phyloP scores from a whole-genome alignment of 1,140 invertebrate genomes.

The Drosophila takahashii region DNA sequence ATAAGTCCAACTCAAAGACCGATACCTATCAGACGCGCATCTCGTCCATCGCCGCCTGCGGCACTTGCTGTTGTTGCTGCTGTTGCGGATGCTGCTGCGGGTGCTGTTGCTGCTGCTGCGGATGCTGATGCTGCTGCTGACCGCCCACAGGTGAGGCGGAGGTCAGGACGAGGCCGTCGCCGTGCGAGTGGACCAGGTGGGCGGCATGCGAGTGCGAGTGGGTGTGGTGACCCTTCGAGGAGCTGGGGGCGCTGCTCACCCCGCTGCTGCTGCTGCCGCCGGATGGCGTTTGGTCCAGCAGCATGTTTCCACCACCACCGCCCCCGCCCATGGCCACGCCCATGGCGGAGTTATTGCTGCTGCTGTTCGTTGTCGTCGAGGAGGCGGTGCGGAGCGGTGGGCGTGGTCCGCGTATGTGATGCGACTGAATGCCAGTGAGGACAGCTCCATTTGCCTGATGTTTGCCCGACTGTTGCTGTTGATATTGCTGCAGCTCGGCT shows the following conservation, averaged over 20 bases:
- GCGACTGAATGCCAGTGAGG: constrained; percentile 68
- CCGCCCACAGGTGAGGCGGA: constrained; percentile 35
- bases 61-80: constrained; percentile 87
- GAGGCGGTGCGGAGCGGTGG: constrained; percentile 83
- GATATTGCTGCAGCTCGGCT: constrained; percentile 79
- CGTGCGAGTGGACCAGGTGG: constrained; percentile 73
- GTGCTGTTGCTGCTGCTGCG: constrained; percentile 85
- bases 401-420: constrained; percentile 81
- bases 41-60: constrained; percentile 91
- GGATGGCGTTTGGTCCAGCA: constrained; percentile 83
- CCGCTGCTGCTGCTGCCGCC: constrained; percentile 86
- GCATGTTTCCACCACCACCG: constrained; percentile 54
- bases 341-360: constrained; percentile 80
- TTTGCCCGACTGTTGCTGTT: constrained; percentile 68
- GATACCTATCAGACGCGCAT: constrained; percentile 93
- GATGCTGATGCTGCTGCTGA: constrained; percentile 53
- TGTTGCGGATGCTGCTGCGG: constrained; percentile 83
- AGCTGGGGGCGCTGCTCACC: constrained; percentile 85
- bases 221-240: constrained; percentile 85
- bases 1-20: constrained; percentile 85
- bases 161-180: constrained; percentile 83
- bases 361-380: constrained; percentile 79
- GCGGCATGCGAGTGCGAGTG: constrained; percentile 63
- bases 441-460: constrained; percentile 78
- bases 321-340: constrained; percentile 33